These are phyloP conservation scores for Andrena camellia DNA, from an alignment of 2,888 invertebrate species.

Conservation along the genomic window DNA sequence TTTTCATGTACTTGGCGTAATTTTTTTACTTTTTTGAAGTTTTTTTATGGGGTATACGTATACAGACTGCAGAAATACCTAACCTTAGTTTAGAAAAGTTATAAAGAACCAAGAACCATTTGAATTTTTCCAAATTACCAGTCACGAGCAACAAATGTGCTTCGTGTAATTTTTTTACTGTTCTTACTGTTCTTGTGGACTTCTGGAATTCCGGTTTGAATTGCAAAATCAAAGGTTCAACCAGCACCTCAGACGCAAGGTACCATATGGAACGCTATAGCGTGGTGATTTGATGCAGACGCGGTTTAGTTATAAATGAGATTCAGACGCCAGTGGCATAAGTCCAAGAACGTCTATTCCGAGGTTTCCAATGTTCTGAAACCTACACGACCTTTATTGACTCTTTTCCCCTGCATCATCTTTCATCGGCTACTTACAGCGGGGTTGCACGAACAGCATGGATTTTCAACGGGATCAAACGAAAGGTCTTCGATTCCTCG, in stretches of 20 bases:
- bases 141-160: too few species aligned
- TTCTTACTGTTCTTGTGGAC: too few species aligned
- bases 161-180: too few species aligned
- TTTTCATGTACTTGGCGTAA: too few species aligned
- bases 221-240: neutral
- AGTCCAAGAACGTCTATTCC: constrained; percentile 40
- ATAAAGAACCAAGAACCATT: too few species aligned
- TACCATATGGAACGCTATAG: neutral
- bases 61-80: too few species aligned
- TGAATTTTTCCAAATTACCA: too few species aligned
- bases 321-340: constrained; percentile 8
- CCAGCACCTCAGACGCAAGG: neutral
- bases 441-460: constrained; percentile 13
- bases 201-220: too few species aligned
- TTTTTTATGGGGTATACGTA: too few species aligned
- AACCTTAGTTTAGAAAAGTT: too few species aligned
- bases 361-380: constrained; percentile 21
- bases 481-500: constrained; percentile 14
- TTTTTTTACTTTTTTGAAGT: too few species aligned
- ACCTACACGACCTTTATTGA: constrained; percentile 18
- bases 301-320: constrained; percentile 35
- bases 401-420: neutral
- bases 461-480: constrained; percentile 38
- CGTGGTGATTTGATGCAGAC: neutral
- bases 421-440: constrained; percentile 22